Evolutionary conservation across 2,113 vertebrate genomes (phyloP).

Genomic region (Dicaeum eximium): DNA sequence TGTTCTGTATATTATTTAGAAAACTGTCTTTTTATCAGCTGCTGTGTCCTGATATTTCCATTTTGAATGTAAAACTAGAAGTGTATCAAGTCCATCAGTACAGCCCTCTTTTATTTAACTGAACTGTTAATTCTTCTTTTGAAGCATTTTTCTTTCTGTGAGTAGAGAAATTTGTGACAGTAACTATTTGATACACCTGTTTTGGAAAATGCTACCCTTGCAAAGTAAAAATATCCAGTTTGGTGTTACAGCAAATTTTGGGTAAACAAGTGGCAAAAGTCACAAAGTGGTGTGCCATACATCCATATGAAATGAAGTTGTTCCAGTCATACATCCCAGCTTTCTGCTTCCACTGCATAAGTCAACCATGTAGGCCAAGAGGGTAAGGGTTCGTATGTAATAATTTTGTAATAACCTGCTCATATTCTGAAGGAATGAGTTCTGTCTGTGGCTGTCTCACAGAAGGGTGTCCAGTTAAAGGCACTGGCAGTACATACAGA

Average conservation of each 20-base stretch:
- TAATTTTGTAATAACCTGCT: not conserved
- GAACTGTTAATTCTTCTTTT: not conserved
- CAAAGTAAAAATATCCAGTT: not conserved
- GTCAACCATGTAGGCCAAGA: not conserved
- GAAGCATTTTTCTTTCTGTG: not conserved
- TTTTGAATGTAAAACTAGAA: not conserved
- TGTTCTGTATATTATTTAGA: not conserved
- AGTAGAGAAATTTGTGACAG: not conserved
- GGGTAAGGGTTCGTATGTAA: not conserved
- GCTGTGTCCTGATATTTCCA: not conserved
- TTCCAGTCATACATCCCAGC: not conserved
- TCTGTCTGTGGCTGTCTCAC: not conserved
- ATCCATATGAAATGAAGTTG: not conserved
- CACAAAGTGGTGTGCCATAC: not conserved
- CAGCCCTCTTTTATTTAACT: not conserved
- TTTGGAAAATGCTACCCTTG: not conserved
- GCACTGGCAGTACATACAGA: accelerated
- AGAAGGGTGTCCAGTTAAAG: not conserved
- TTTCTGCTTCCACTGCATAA: not conserved
- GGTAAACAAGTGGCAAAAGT: not conserved
- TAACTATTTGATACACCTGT: not conserved
- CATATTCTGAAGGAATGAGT: not conserved
- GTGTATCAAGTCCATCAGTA: not conserved
- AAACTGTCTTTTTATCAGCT: not conserved
- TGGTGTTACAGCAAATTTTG: not conserved